Conservation (phyloP, 2,888 invertebrate genomes). For the Lucinisca nassula region DNA sequence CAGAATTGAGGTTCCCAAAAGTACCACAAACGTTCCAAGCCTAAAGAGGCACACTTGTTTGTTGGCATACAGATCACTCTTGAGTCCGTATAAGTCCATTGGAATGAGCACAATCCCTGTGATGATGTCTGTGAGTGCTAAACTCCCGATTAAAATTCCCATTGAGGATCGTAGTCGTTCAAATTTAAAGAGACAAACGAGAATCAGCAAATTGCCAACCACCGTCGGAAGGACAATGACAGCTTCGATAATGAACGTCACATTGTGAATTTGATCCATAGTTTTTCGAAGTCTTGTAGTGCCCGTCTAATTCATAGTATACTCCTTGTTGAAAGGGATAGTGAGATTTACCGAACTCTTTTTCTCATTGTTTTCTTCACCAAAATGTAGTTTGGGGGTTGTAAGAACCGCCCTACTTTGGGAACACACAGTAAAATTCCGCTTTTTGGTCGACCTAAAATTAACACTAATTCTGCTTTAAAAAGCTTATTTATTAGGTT, state of each 20-base stretch:
- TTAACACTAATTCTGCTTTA: too few species aligned
- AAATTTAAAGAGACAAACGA: constrained; percentile 33
- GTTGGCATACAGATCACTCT: constrained; percentile 30
- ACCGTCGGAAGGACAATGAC: constrained; percentile 42
- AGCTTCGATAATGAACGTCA: constrained; percentile 20
- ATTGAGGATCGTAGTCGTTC: constrained; percentile 44
- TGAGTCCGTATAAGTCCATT: constrained; percentile 40
- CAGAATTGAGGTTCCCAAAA: constrained; percentile 36
- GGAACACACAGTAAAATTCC: too few species aligned
- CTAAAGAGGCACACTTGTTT: constrained; percentile 30
- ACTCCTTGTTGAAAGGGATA: too few species aligned
- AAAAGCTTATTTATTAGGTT: too few species aligned
- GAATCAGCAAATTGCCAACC: constrained; percentile 50
- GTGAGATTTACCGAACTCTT: too few species aligned
- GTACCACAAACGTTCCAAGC: neutral
- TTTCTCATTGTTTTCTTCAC: too few species aligned
- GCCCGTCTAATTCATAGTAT: too few species aligned
- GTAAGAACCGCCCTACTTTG: too few species aligned
- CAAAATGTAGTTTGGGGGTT: too few species aligned
- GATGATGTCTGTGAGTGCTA: constrained; percentile 44
- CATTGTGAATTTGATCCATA: neutral
- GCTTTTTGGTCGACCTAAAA: too few species aligned
- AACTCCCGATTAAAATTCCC: constrained; percentile 40
- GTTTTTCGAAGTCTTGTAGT: too few species aligned
- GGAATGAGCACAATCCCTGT: constrained; percentile 41